These are phyloP conservation scores for Falco biarmicus DNA, from an alignment of 2,797 vertebrate genomes.

Conservation along the genomic window DNA sequence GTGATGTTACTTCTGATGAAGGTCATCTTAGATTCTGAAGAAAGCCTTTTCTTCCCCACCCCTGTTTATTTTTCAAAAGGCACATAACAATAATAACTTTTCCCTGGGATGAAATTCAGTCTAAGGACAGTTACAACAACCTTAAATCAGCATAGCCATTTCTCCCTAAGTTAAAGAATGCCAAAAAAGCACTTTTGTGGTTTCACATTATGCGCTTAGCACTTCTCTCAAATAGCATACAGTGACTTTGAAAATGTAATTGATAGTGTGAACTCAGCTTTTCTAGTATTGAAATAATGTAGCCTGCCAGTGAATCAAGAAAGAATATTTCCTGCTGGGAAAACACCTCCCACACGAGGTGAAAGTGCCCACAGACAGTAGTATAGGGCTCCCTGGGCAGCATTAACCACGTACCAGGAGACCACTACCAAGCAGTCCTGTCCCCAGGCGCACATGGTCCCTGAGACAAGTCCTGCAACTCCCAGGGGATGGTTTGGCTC, in stretches of 20 bases:
- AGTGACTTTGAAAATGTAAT: conserved; percentile 26
- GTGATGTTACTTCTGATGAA: background rate
- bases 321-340: background rate
- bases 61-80: background rate
- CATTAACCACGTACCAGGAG: background rate
- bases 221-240: conserved; percentile 32
- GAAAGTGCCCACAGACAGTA: fast-evolving
- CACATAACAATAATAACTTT: background rate
- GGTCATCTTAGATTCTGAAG: background rate
- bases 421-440: background rate
- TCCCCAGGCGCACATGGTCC: background rate
- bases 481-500: background rate
- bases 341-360: fast-evolving
- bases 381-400: fast-evolving
- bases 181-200: conserved; percentile 53
- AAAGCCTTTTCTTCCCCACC: background rate
- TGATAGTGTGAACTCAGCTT: conserved; percentile 35
- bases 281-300: background rate
- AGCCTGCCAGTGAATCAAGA: background rate
- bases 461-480: background rate
- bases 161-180: conserved; percentile 38
- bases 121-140: background rate
- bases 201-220: conserved; percentile 3
- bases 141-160: conserved; percentile 19
- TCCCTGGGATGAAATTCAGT: background rate